Evolutionary conservation across 2,797 vertebrate species (phyloP).

Genomic region (Cyprinodon diabolis): DNA sequence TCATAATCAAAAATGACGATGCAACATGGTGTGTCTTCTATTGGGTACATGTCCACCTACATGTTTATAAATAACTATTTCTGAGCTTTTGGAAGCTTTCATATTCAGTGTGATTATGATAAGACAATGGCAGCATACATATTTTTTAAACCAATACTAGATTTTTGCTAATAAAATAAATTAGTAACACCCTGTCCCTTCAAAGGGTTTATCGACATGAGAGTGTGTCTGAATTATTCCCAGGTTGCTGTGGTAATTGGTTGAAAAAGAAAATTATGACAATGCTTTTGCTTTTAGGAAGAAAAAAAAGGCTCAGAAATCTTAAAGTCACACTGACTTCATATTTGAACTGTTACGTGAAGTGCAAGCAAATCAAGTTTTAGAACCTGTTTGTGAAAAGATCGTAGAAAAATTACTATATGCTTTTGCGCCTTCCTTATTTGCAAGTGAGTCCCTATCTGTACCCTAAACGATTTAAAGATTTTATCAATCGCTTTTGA

Average conservation of each 20-base stretch:
- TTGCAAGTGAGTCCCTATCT: background rate
- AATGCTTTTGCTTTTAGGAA: background rate
- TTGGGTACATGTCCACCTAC: too few relatives aligned
- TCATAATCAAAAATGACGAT: too few relatives aligned
- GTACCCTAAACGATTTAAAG: background rate
- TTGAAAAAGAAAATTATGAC: background rate
- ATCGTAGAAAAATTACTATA: too few relatives aligned
- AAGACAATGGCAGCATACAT: too few relatives aligned
- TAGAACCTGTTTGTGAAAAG: background rate
- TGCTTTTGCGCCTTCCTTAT: background rate
- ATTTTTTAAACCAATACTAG: too few relatives aligned
- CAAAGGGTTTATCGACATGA: too few relatives aligned
- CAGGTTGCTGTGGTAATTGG: background rate
- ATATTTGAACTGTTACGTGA: background rate
- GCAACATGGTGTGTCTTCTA: too few relatives aligned
- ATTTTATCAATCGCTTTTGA: background rate
- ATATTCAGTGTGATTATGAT: too few relatives aligned
- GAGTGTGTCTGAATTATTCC: background rate
- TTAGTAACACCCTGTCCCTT: too few relatives aligned
- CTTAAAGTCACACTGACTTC: background rate
- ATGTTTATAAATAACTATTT: too few relatives aligned
- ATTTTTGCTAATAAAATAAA: too few relatives aligned
- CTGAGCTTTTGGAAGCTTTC: too few relatives aligned
- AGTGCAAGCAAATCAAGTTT: background rate
- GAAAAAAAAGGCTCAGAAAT: background rate